Evolutionary conservation across 2,113 vertebrate genomes (phyloP).

Genomic region (Falco punctatus): DNA sequence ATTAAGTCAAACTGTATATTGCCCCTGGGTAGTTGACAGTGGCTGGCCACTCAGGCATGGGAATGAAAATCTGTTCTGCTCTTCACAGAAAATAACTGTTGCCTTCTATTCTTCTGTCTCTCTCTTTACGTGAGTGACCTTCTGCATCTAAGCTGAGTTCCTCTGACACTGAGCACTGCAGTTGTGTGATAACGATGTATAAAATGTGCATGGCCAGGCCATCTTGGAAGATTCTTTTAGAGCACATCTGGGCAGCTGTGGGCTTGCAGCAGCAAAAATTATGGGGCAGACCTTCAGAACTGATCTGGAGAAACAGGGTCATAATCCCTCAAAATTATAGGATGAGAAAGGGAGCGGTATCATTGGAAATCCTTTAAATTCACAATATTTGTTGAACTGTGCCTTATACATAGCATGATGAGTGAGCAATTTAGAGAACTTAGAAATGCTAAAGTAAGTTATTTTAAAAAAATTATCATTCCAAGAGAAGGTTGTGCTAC

Average conservation of each 20-base stretch:
- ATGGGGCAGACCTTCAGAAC: neutral
- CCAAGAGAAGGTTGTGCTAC: neutral
- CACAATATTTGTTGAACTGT: neutral
- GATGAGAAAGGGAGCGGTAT: neutral
- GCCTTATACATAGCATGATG: fast-evolving
- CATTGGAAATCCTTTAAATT: neutral
- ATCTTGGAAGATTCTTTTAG: neutral
- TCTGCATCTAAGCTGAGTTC: neutral
- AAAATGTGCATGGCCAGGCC: fast-evolving
- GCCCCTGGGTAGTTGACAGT: neutral
- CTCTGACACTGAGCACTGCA: neutral
- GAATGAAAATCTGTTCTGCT: neutral
- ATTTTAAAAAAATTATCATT: neutral
- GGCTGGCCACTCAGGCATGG: neutral
- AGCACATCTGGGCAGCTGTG: neutral
- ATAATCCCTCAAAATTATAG: neutral
- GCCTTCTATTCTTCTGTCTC: neutral
- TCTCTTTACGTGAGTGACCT: neutral
- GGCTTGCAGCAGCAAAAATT: neutral
- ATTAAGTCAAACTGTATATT: neutral
- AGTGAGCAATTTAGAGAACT: neutral
- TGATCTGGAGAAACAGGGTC: neutral
- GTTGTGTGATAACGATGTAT: neutral
- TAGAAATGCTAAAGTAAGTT: neutral
- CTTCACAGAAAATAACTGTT: neutral